phyloP scores from a whole-genome alignment of 2,888 invertebrate species.

The Atethmia centrago region DNA sequence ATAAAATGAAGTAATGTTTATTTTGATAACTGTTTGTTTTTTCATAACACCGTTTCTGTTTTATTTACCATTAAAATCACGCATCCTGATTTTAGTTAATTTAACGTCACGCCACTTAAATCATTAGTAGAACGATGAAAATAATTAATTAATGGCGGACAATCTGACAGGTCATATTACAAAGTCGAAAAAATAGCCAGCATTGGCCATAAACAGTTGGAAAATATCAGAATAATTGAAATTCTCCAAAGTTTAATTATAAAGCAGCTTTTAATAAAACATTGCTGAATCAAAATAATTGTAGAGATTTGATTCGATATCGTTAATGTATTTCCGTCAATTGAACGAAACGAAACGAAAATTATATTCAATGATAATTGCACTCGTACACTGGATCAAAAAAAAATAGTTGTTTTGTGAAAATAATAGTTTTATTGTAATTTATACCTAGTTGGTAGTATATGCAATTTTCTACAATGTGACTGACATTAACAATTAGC shows the following conservation, averaged over 20 bases:
- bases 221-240: conserved; percentile 17
- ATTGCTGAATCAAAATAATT: conserved; percentile 21
- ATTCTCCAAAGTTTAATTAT: conserved; percentile 15
- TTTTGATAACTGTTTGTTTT: neutral
- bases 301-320: conserved; percentile 11
- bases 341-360: conserved; percentile 3
- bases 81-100: neutral
- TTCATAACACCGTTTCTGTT: neutral
- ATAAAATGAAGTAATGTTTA: too few relatives aligned
- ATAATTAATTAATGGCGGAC: conserved; percentile 1
- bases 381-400: conserved; percentile 1
- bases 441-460: neutral
- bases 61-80: neutral
- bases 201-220: conserved; percentile 1
- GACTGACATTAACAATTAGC: neutral
- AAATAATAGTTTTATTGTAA: neutral
- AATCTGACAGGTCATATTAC: neutral
- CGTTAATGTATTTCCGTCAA: conserved; percentile 25
- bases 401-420: neutral
- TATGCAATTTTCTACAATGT: too few relatives aligned
- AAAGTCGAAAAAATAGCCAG: neutral
- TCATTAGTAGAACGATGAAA: conserved; percentile 7
- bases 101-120: neutral
- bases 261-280: conserved; percentile 28
- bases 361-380: conserved; percentile 8